Evolutionary conservation across 2,113 vertebrate species (phyloP).

Genomic region (Eretmochelys imbricata): DNA sequence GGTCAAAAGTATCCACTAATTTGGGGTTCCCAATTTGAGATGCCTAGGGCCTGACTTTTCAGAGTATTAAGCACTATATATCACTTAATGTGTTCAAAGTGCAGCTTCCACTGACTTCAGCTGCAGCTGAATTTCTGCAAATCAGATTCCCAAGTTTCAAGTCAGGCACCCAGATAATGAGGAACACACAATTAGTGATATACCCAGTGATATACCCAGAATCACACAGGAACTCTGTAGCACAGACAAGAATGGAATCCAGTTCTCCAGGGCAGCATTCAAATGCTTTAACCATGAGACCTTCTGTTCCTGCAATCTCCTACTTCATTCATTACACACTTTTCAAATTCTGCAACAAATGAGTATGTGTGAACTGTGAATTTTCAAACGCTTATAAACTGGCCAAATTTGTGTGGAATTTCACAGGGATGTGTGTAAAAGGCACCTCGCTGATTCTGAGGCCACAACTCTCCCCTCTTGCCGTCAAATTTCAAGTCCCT

Average conservation of each 20-base stretch:
- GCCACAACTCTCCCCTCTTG: too few relatives aligned
- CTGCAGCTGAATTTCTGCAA: background rate
- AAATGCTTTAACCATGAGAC: background rate
- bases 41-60: background rate
- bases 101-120: background rate
- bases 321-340: background rate
- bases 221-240: background rate
- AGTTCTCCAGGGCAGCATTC: background rate
- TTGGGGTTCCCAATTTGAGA: background rate
- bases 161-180: background rate
- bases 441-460: too few relatives aligned
- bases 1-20: slow-evolving; percentile 13
- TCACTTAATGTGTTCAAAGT: background rate
- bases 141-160: background rate
- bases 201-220: background rate
- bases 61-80: background rate
- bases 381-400: too few relatives aligned
- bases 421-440: too few relatives aligned
- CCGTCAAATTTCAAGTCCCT: too few relatives aligned
- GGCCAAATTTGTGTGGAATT: too few relatives aligned
- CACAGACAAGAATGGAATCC: background rate
- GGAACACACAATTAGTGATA: background rate
- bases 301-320: background rate
- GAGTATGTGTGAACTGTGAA: too few relatives aligned
- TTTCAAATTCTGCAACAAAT: background rate